phyloP scores from a whole-genome alignment of 2,888 invertebrate species.

The Agrypnus murinus region DNA sequence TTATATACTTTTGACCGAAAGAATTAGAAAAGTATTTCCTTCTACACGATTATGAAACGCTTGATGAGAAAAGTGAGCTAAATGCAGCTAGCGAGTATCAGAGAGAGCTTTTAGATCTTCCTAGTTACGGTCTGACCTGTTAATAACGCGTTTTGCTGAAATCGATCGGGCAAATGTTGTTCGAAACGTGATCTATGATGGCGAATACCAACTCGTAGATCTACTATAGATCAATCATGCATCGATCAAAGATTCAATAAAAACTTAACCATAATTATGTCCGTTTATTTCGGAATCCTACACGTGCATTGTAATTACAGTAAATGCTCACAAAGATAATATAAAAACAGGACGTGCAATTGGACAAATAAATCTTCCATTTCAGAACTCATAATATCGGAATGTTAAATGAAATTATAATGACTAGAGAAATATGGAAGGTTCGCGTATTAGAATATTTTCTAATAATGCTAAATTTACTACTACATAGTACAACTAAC shows the following conservation, averaged over 20 bases:
- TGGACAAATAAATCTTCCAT: slow-evolving; percentile 65
- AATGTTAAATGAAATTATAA: slow-evolving; percentile 39
- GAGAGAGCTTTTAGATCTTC: slow-evolving; percentile 33
- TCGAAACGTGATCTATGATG: slow-evolving; percentile 68
- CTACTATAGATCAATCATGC: slow-evolving; percentile 69
- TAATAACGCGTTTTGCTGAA: slow-evolving; percentile 59
- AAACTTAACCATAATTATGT: slow-evolving; percentile 67
- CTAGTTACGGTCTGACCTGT: slow-evolving; percentile 55
- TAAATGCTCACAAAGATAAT: slow-evolving; percentile 65
- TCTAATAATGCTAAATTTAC: slow-evolving; percentile 10
- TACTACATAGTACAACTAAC: no score
- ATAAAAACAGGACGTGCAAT: slow-evolving; percentile 64
- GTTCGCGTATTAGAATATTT: slow-evolving; percentile 30
- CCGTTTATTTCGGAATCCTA: slow-evolving; percentile 69
- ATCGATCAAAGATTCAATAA: slow-evolving; percentile 68
- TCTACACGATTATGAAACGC: slow-evolving; percentile 27
- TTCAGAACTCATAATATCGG: slow-evolving; percentile 35
- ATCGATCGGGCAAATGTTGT: slow-evolving; percentile 57
- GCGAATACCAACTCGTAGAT: slow-evolving; percentile 67
- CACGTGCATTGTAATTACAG: slow-evolving; percentile 70
- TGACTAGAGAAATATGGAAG: slow-evolving; percentile 30
- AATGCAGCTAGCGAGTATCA: no score
- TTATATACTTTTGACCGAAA: no score
- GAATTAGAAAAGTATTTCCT: slow-evolving; percentile 9
- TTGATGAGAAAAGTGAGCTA: slow-evolving; percentile 36